These are phyloP conservation scores for Motacilla tschutschensis DNA, from an alignment of 2,113 vertebrate genomes.

Conservation along the genomic window DNA sequence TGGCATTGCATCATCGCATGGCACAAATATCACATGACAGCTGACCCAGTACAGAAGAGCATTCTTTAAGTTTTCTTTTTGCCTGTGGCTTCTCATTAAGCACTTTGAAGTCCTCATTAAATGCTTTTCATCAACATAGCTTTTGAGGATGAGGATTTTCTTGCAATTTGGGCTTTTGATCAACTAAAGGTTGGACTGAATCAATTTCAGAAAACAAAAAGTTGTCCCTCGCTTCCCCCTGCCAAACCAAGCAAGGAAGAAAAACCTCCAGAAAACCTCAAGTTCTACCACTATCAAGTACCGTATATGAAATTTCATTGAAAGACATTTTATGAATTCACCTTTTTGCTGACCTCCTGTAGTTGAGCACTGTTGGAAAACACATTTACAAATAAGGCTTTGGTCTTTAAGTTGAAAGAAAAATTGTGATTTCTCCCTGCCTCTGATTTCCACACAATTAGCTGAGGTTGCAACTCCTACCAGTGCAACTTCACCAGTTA, in stretches of 20 bases:
- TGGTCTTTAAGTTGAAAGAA: neutral
- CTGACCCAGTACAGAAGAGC: neutral
- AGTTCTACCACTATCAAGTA: neutral
- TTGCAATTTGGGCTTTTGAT: neutral
- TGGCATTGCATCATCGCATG: rapidly evolving
- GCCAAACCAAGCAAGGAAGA: neutral
- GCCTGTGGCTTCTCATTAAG: neutral
- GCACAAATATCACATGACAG: neutral
- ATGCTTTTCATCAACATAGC: neutral
- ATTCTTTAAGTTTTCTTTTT: neutral
- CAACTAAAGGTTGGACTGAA: neutral
- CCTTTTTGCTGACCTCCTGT: neutral
- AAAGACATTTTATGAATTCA: neutral
- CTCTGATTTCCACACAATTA: neutral
- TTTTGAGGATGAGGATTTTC: neutral
- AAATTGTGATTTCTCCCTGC: neutral
- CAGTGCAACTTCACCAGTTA: neutral
- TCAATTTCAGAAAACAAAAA: neutral
- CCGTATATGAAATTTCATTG: neutral
- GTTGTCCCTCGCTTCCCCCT: neutral
- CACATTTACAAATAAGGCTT: neutral
- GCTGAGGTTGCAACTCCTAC: neutral
- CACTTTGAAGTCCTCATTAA: neutral
- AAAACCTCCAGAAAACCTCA: neutral
- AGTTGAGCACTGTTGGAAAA: neutral